A percentile compares a stretch with the other conserved stretches of the same genome.
Conservation (phyloP, 2,113 vertebrate species). For the Diglossa brunneiventris region DNA sequence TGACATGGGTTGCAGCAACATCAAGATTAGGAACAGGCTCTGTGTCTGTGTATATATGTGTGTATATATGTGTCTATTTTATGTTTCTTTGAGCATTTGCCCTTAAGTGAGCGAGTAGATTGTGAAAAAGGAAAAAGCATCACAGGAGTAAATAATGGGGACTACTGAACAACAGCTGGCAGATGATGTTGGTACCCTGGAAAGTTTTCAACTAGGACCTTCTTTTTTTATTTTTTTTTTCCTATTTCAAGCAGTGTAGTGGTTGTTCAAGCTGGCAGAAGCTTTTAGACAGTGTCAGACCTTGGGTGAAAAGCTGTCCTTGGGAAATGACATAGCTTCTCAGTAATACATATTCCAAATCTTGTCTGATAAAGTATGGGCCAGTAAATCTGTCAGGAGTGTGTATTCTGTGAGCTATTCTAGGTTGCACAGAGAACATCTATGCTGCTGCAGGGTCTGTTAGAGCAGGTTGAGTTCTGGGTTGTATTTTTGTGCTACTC, state of each 20-base stretch:
- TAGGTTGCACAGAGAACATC: background rate
- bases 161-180: background rate
- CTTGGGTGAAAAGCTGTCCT: background rate
- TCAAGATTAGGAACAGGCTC: background rate
- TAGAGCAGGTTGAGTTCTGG: background rate
- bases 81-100: background rate
- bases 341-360: background rate
- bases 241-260: background rate
- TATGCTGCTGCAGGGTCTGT: background rate
- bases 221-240: background rate
- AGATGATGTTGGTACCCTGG: background rate
- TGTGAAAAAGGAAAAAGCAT: background rate
- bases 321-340: background rate
- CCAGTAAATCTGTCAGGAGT: background rate
- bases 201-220: background rate
- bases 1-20: background rate
- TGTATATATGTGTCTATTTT: background rate
- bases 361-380: background rate
- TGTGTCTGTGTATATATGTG: background rate
- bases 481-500: background rate
- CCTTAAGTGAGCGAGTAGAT: background rate
- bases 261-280: background rate
- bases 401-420: background rate
- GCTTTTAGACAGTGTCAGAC: background rate
- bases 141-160: background rate